phyloP scores from a whole-genome alignment of 2,888 invertebrate genomes.

The Tigriopus californicus region DNA sequence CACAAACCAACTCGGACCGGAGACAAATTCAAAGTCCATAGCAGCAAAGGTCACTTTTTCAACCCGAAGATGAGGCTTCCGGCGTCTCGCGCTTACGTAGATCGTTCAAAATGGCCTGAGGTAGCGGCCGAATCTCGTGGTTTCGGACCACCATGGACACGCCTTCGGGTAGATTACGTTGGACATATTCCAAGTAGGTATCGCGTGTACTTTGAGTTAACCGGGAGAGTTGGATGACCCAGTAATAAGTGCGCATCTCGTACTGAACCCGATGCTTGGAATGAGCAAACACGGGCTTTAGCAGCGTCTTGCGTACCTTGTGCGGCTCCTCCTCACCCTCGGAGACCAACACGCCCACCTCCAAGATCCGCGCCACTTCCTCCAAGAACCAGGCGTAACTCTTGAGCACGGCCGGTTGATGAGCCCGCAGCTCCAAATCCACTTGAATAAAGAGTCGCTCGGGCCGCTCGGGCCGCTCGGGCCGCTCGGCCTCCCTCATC shows the following conservation, averaged over 20 bases:
- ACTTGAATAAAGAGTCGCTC: slow-evolving; percentile 50
- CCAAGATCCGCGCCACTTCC: slow-evolving; percentile 59
- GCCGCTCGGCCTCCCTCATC: no score
- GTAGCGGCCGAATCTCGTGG: slow-evolving; percentile 19
- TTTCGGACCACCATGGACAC: slow-evolving; percentile 77
- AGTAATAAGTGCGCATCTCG: slow-evolving; percentile 48
- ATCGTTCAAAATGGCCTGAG: neutral
- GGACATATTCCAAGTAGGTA: slow-evolving; percentile 84
- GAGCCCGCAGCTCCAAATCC: slow-evolving; percentile 65
- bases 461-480: no score
- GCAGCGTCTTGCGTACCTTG: slow-evolving; percentile 54
- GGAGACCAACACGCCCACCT: slow-evolving; percentile 46
- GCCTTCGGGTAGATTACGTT: slow-evolving; percentile 92
- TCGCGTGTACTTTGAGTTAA: slow-evolving; percentile 88
- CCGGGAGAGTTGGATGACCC: slow-evolving; percentile 57
- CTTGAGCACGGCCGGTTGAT: slow-evolving; percentile 65
- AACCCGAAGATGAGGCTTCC: no score
- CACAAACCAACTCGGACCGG: no score
- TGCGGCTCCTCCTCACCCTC: slow-evolving; percentile 38
- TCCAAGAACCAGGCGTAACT: slow-evolving; percentile 72
- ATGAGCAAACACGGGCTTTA: slow-evolving; percentile 71
- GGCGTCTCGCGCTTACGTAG: neutral
- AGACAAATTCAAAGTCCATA: no score
- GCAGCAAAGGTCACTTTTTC: no score
- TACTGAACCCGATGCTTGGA: slow-evolving; percentile 91